Conservation (phyloP, 2,113 vertebrate genomes). For the Mesitornis unicolor region DNA sequence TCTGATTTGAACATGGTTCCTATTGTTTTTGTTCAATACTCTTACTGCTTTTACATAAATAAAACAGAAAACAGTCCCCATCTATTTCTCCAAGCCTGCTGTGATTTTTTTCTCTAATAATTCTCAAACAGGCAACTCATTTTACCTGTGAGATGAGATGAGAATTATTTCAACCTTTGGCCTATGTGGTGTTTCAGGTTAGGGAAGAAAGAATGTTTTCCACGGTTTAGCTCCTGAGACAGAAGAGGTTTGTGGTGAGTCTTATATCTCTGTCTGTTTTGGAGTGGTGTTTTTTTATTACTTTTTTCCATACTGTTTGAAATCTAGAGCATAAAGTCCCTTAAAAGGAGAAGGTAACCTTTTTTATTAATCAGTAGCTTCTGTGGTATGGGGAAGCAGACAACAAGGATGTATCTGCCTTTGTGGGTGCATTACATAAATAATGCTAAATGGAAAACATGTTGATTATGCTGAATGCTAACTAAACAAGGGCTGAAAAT, state of each 20-base stretch:
- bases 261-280: not conserved
- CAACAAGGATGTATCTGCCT: not conserved
- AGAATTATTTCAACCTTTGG: not conserved
- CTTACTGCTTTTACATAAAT: not conserved
- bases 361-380: not conserved
- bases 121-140: not conserved
- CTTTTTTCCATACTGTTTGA: not conserved
- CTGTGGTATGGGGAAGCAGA: not conserved
- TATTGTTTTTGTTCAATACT: not conserved
- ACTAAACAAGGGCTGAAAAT: not conserved
- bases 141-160: not conserved
- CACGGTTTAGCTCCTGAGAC: not conserved
- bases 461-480: not conserved
- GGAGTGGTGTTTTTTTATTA: not conserved
- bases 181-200: not conserved
- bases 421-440: not conserved
- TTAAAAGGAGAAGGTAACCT: not conserved
- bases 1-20: not conserved
- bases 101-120: not conserved
- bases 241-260: not conserved
- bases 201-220: not conserved
- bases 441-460: not conserved
- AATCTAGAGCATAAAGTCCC: not conserved
- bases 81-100: not conserved
- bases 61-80: not conserved